Percentiles rank a stretch among this genome's conserved stretches.
Evolutionary conservation across 1,140 invertebrate species (phyloP).

Genomic region (Drosophila chauvacae): DNA sequence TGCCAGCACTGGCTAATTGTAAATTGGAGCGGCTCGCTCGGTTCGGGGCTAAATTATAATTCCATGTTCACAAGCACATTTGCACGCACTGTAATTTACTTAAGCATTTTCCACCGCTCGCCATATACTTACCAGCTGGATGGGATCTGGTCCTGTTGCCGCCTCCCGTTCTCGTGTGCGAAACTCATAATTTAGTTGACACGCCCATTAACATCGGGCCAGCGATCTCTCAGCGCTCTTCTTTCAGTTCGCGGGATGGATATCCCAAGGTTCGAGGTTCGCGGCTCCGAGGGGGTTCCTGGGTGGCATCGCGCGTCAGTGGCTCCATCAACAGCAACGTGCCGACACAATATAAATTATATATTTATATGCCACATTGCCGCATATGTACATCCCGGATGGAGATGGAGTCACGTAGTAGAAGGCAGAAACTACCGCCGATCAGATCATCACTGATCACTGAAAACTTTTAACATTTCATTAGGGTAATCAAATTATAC

Average conservation of each 20-base stretch:
- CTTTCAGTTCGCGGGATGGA: not conserved
- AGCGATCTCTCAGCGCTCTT: slow-evolving; percentile 19
- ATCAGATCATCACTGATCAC: slow-evolving; percentile 29
- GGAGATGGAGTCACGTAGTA: slow-evolving; percentile 42
- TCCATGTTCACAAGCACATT: slow-evolving; percentile 84
- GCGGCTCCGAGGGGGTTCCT: slow-evolving; percentile 27
- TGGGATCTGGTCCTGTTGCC: slow-evolving; percentile 40
- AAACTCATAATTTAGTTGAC: slow-evolving; percentile 82
- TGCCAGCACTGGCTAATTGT: slow-evolving; percentile 66
- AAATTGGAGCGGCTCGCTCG: slow-evolving; percentile 65
- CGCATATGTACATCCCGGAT: slow-evolving; percentile 32
- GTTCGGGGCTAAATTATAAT: slow-evolving; percentile 73
- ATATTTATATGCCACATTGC: slow-evolving; percentile 48
- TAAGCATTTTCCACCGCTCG: slow-evolving; percentile 76
- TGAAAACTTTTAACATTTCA: slow-evolving; percentile 46
- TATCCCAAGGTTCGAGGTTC: slow-evolving; percentile 14
- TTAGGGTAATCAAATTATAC: slow-evolving; percentile 46
- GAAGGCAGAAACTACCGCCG: slow-evolving; percentile 9
- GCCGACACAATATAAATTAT: slow-evolving; percentile 83
- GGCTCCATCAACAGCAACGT: slow-evolving; percentile 70
- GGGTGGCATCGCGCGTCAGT: slow-evolving; percentile 78
- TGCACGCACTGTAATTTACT: slow-evolving; percentile 84
- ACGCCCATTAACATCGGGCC: slow-evolving; percentile 76
- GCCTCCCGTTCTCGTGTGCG: slow-evolving; percentile 66
- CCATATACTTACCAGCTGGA: slow-evolving; percentile 52